These are phyloP conservation scores for Harpagus bidentatus DNA, from an alignment of 2,113 vertebrate species.

Conservation along the genomic window DNA sequence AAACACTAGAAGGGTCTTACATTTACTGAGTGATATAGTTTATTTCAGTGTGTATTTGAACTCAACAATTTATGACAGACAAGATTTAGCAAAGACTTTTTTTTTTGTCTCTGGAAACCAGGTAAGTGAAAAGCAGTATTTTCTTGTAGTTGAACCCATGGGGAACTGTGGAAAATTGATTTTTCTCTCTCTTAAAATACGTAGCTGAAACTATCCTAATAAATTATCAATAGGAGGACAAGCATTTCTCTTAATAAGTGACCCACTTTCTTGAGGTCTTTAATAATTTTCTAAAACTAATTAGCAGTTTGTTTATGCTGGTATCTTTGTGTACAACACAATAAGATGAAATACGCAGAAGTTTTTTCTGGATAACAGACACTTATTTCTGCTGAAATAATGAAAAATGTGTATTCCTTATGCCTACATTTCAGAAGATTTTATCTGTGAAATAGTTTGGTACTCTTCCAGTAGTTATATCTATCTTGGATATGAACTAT, in stretches of 20 bases:
- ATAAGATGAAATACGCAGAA: not conserved
- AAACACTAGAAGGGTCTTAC: not conserved
- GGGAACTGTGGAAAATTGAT: not conserved
- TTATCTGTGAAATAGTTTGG: not conserved
- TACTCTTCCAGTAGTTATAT: not conserved
- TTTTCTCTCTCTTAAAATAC: not conserved
- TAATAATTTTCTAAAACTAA: not conserved
- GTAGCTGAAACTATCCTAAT: not conserved
- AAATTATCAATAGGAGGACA: not conserved
- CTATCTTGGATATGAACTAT: not conserved
- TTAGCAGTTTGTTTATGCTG: not conserved
- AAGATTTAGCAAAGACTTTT: not conserved
- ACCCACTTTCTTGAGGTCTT: not conserved
- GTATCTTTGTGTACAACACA: not conserved
- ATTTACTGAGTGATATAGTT: not conserved
- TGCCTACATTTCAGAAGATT: not conserved
- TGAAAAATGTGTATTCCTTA: not conserved
- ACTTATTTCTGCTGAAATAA: not conserved
- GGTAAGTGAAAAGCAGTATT: not conserved
- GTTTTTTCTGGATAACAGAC: not conserved
- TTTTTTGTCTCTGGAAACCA: not conserved
- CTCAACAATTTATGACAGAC: not conserved
- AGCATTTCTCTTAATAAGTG: not conserved
- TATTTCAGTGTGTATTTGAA: not conserved
- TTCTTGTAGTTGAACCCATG: not conserved